phyloP scores from a whole-genome alignment of 2,888 invertebrate species.

The Cepaea hortensis region DNA sequence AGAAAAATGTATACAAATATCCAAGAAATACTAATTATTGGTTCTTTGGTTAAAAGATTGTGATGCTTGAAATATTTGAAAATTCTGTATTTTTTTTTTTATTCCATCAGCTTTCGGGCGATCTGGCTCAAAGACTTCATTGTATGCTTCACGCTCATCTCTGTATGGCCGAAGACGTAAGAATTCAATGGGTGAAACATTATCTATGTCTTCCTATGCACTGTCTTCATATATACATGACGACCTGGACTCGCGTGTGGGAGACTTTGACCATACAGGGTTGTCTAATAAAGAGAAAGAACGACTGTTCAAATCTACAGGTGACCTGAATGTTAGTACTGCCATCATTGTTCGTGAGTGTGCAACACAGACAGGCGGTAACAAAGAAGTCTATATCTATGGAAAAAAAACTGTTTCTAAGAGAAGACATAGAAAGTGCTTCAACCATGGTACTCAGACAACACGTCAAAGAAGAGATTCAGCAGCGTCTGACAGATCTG shows the following conservation, averaged over 20 bases:
- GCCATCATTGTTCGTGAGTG: constrained; percentile 67
- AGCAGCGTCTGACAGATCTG: constrained; percentile 38
- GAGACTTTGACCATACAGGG: constrained; percentile 59
- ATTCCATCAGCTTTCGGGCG: constrained; percentile 62
- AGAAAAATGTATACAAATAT: too few relatives aligned
- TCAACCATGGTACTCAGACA: constrained; percentile 52
- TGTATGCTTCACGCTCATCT: constrained; percentile 68
- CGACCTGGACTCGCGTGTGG: constrained; percentile 63
- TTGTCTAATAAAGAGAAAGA: constrained; percentile 60
- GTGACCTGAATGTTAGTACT: constrained; percentile 61
- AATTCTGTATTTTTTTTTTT: background rate
- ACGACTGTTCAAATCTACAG: constrained; percentile 63
- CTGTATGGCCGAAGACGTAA: constrained; percentile 64
- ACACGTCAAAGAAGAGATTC: constrained; percentile 38
- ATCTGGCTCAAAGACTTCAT: constrained; percentile 63
- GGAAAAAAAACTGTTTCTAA: constrained; percentile 52
- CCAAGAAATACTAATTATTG: too few relatives aligned
- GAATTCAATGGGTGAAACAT: constrained; percentile 61
- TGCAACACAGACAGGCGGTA: constrained; percentile 65
- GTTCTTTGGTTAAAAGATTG: background rate
- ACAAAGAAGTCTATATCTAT: constrained; percentile 56
- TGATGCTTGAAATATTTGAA: background rate
- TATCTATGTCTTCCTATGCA: constrained; percentile 59
- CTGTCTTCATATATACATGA: constrained; percentile 61
- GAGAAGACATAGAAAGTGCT: constrained; percentile 52